Evolutionary conservation across 2,888 invertebrate species (phyloP).

Genomic region (Yponomeuta cagnagella): DNA sequence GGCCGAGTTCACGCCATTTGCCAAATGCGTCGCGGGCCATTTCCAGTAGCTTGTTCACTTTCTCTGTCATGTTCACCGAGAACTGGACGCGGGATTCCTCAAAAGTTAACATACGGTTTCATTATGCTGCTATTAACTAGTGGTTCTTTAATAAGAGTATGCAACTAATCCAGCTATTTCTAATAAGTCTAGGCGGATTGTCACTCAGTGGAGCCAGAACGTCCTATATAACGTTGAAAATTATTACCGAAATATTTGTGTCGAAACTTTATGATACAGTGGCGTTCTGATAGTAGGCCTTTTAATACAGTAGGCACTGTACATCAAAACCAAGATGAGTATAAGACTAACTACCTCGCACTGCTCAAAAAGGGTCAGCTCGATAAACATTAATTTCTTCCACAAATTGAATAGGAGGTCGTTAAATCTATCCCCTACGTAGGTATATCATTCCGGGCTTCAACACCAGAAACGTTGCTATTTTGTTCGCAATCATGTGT

Average conservation of each 20-base stretch:
- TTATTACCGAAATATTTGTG: neutral
- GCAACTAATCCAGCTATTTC: too few species aligned
- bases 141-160: too few species aligned
- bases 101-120: slow-evolving; percentile 16
- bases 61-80: slow-evolving; percentile 83
- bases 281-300: neutral
- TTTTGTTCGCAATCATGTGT: slow-evolving; percentile 42
- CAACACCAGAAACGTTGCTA: slow-evolving; percentile 48
- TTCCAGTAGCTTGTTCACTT: slow-evolving; percentile 80
- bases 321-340: too few species aligned
- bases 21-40: slow-evolving; percentile 74
- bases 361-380: slow-evolving; percentile 82
- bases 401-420: slow-evolving; percentile 69
- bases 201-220: too few species aligned
- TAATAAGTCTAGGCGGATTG: too few species aligned
- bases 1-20: slow-evolving; percentile 77
- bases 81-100: slow-evolving; percentile 85
- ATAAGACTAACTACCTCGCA: slow-evolving; percentile 71
- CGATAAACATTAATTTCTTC: slow-evolving; percentile 79
- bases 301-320: too few species aligned
- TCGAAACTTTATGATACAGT: neutral
- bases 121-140: neutral
- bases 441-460: slow-evolving; percentile 44
- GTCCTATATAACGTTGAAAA: too few species aligned
- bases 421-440: slow-evolving; percentile 55